These are phyloP conservation scores for Amphipyra tragopoginis DNA, from an alignment of 2,888 invertebrate genomes.

Conservation along the genomic window DNA sequence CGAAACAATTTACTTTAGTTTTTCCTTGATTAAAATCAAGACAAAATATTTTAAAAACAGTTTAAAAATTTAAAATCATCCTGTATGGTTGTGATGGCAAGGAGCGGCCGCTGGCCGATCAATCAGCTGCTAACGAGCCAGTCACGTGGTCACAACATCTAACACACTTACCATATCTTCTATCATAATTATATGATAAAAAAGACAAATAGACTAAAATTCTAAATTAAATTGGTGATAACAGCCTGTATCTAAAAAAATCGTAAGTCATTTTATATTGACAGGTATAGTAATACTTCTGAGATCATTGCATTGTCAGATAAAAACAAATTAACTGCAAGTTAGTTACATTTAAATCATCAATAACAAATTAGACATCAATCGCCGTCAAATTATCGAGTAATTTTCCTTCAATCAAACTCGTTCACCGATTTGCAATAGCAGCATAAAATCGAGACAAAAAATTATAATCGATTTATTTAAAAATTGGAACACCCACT, in stretches of 20 bases:
- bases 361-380: constrained; percentile 55
- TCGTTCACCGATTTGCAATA: constrained; percentile 58
- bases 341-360: constrained; percentile 38
- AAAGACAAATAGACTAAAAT: constrained; percentile 50
- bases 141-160: constrained; percentile 72
- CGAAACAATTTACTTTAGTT: not conserved
- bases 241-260: not conserved
- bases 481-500: constrained; percentile 70
- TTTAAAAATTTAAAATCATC: constrained; percentile 54
- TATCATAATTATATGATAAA: constrained; percentile 61
- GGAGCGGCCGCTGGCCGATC: constrained; percentile 82
- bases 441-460: constrained; percentile 58
- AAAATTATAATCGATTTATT: constrained; percentile 63
- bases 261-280: constrained; percentile 1
- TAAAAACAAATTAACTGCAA: constrained; percentile 24
- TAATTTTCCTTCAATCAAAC: constrained; percentile 59
- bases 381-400: constrained; percentile 59
- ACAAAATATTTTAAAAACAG: not conserved
- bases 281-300: constrained; percentile 22
- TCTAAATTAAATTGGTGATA: constrained; percentile 3
- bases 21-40: too few relatives aligned
- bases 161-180: constrained; percentile 52
- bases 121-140: constrained; percentile 87
- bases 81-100: constrained; percentile 71
- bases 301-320: constrained; percentile 20